phyloP scores from a whole-genome alignment of 64 coral and sea anemone species.

The Pachyseris speciosa region DNA sequence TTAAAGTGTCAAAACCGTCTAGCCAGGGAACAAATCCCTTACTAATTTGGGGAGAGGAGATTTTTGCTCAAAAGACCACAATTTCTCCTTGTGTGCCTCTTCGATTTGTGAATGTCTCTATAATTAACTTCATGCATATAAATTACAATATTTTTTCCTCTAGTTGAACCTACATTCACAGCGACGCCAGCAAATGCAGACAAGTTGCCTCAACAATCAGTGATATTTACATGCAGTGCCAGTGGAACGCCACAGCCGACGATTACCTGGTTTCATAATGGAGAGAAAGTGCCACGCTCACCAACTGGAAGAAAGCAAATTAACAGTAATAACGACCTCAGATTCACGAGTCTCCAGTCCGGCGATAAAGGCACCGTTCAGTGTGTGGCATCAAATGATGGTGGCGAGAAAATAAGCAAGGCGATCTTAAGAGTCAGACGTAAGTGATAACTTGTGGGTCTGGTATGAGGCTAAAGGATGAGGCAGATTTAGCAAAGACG shows the following conservation, averaged over 20 bases:
- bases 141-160: background rate
- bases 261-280: slow-evolving; percentile 87
- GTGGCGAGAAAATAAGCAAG: slow-evolving; percentile 55
- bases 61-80: too few species aligned
- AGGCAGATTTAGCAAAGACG: too few species aligned
- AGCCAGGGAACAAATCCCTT: too few species aligned
- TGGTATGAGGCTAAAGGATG: background rate
- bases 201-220: slow-evolving; percentile 16
- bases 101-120: too few species aligned
- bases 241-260: slow-evolving; percentile 66
- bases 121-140: too few species aligned
- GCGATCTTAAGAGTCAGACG: slow-evolving; percentile 63
- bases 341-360: slow-evolving; percentile 56
- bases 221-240: slow-evolving; percentile 62
- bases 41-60: too few species aligned
- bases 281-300: slow-evolving; percentile 16
- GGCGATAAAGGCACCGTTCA: slow-evolving; percentile 76
- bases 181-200: slow-evolving; percentile 55
- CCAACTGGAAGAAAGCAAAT: background rate
- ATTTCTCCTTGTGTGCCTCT: too few species aligned
- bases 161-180: slow-evolving; percentile 15
- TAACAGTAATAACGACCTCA: slow-evolving; percentile 67
- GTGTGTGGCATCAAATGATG: slow-evolving; percentile 80
- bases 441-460: slow-evolving; percentile 10
- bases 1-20: too few species aligned